Base-by-base conservation (phyloP, 1,140 invertebrate species). In the Drosophila pachea region DNA sequence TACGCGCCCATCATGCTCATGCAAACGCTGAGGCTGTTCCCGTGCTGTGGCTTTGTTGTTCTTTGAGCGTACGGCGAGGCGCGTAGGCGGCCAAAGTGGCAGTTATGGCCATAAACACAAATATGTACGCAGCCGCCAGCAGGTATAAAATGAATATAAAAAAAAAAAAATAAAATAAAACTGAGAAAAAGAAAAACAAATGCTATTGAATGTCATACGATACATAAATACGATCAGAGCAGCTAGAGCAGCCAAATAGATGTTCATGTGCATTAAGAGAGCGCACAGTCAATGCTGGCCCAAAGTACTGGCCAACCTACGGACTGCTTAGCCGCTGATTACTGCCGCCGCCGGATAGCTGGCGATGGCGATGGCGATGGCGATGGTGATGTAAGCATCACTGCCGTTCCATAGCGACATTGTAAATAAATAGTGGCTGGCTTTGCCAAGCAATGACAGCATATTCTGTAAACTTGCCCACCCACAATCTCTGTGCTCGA, bases 91-190 rank as follows among this genome's bases (percentile, higher is more conserved):
- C 60, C 58, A 76, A 86, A 79, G 79, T 84, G 79, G 79, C 79
- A 78, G 81, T 84, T 84, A 86, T 84, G 81, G 81, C 81, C 81
- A 84, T 84, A 84, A 79, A 84, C 76, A 79, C 79, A 79, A 84
- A 86, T 84, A 84, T 79, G 76, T 84, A 76, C 76, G 79, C 76
- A 79, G 52, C 62, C 63, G 60, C 69, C 70, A 86, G 73, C 79
- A 86, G 79, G 73, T 84, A 86, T 84, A 76, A 69, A 81, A 76
- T 69, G 60, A 68, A 56, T 54, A 67, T 5, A n/a, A n/a, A 12
- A 42, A 42, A 6, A 42, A 42, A 14, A 4, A n/a, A 42, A n/a
- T n/a, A n/a, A n/a, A n/a, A n/a, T n/a, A n/a, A n/a, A n/a, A n/a
- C n/a, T n/a, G n/a, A n/a, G n/a, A n/a, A 12, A 8, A 4, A n/a